These are phyloP conservation scores for Anarrhichthys ocellatus DNA, from an alignment of 2,113 vertebrate genomes.

Conservation along the genomic window DNA sequence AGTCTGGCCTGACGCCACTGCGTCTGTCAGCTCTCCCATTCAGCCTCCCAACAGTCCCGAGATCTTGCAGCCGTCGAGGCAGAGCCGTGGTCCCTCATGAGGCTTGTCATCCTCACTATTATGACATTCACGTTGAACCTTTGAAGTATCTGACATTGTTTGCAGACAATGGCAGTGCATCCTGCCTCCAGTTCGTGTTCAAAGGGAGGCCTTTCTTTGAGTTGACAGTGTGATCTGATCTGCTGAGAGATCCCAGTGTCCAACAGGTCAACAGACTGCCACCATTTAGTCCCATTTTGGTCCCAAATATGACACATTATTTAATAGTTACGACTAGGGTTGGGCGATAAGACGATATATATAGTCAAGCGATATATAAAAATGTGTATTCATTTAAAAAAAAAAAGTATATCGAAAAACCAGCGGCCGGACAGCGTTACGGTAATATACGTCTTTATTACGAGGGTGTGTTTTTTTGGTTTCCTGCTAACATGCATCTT, in stretches of 20 bases:
- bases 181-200: slow-evolving; percentile 10
- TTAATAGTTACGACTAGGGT: too few species aligned
- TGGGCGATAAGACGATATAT: not conserved
- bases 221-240: slow-evolving; percentile 32
- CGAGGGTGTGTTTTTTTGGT: slow-evolving; percentile 16
- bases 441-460: slow-evolving; percentile 13
- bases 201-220: slow-evolving; percentile 18
- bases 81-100: not conserved
- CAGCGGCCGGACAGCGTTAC: not conserved
- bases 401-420: not conserved
- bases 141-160: slow-evolving; percentile 15
- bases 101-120: not conserved
- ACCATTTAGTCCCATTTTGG: too few species aligned
- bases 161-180: not conserved
- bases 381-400: too few species aligned
- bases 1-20: too few species aligned
- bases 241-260: slow-evolving; percentile 8
- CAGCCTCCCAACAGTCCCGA: not conserved
- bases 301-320: too few species aligned
- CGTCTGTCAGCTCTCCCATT: not conserved
- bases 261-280: not conserved
- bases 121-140: slow-evolving; percentile 7
- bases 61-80: not conserved
- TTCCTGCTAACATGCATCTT: slow-evolving; percentile 40
- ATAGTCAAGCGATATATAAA: not conserved